These are phyloP conservation scores for Chelon auratus DNA, from an alignment of 2,797 vertebrate species.

Conservation along the genomic window DNA sequence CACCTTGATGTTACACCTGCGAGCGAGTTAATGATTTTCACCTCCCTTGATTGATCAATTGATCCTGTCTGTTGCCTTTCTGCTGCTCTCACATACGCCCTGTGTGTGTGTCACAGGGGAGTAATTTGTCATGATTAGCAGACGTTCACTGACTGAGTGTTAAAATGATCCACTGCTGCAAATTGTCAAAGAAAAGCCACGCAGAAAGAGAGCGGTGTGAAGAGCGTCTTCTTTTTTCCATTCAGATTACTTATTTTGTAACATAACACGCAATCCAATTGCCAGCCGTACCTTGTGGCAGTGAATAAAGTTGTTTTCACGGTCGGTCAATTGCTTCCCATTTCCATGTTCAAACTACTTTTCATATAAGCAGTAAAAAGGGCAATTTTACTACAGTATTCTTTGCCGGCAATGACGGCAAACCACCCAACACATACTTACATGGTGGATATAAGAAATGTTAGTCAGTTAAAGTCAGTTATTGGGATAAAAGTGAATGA, in stretches of 20 bases:
- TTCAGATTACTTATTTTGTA: constrained; percentile 12
- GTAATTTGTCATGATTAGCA: constrained; percentile 31
- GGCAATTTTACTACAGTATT: constrained; percentile 12
- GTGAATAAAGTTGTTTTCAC: constrained; percentile 34
- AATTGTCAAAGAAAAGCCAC: not conserved
- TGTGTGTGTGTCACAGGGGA: not conserved
- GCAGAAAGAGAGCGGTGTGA: not conserved
- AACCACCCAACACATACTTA: not conserved
- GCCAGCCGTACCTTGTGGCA: constrained; percentile 24
- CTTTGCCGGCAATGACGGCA: constrained; percentile 1
- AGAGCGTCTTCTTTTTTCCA: not conserved
- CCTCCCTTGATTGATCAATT: not conserved
- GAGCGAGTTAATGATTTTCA: not conserved
- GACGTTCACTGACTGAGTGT: constrained; percentile 10
- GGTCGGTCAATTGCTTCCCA: constrained; percentile 6
- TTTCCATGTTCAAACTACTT: constrained; percentile 12
- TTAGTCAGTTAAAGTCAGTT: not conserved
- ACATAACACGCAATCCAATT: not conserved
- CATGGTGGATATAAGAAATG: not conserved
- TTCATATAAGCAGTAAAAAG: constrained; percentile 6
- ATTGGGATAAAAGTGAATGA: not conserved
- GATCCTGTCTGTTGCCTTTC: not conserved
- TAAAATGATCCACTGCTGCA: constrained; percentile 4
- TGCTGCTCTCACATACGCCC: not conserved
- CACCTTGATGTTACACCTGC: not conserved